These are phyloP conservation scores for Cheilosia variabilis DNA, from an alignment of 2,888 invertebrate species.

Conservation along the genomic window DNA sequence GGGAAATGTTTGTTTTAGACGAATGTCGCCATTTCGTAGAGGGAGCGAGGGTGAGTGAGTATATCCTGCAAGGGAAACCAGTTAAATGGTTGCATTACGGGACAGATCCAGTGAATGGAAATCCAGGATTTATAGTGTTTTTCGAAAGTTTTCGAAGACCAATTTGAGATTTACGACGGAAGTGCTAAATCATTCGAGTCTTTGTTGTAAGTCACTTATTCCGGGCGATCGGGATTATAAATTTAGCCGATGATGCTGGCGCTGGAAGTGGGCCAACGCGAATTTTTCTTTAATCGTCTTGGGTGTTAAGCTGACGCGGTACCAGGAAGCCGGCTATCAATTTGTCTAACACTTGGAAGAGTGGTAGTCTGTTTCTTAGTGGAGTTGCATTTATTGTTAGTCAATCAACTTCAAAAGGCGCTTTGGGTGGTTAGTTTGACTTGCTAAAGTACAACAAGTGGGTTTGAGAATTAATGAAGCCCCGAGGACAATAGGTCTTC, in stretches of 20 bases:
- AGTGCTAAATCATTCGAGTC: slow-evolving; percentile 24
- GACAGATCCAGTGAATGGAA: slow-evolving; percentile 31
- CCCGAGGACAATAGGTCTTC: too few relatives aligned
- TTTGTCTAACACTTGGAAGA: not conserved
- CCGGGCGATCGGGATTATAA: slow-evolving; percentile 13
- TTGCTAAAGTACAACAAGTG: too few relatives aligned
- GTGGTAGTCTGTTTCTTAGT: too few relatives aligned
- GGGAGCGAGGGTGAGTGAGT: not conserved
- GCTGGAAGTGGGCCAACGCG: slow-evolving; percentile 30
- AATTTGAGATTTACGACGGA: slow-evolving; percentile 36
- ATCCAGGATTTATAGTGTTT: slow-evolving; percentile 49
- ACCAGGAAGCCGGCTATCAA: not conserved
- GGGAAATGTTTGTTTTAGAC: slow-evolving; percentile 53
- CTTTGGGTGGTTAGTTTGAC: too few relatives aligned
- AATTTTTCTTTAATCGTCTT: slow-evolving; percentile 1
- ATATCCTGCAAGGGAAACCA: not conserved
- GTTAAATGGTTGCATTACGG: slow-evolving; percentile 33
- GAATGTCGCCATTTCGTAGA: slow-evolving; percentile 46
- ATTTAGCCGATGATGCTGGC: not conserved
- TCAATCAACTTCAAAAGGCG: too few relatives aligned
- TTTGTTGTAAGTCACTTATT: slow-evolving; percentile 28
- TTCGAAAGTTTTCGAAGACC: slow-evolving; percentile 10
- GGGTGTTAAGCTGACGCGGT: not conserved
- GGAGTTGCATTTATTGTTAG: too few relatives aligned
- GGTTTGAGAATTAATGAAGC: too few relatives aligned